These are phyloP conservation scores for pig (Sus scrofa) DNA, from an alignment of 2,113 vertebrate genomes.

Conservation along the genomic window DNA sequence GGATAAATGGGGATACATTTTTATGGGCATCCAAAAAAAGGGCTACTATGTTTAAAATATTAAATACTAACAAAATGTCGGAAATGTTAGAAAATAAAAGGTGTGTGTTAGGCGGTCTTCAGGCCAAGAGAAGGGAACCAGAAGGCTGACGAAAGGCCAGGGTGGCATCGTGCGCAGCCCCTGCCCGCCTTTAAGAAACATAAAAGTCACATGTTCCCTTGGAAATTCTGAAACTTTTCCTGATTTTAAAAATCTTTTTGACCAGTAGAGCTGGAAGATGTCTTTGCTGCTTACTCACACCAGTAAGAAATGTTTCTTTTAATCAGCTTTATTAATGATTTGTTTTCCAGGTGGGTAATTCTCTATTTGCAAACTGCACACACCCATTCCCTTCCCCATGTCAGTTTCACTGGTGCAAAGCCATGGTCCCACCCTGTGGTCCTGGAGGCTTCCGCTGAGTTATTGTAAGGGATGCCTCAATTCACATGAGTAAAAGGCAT, in stretches of 20 bases:
- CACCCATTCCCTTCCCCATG: background rate
- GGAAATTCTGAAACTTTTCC: constrained; percentile 36
- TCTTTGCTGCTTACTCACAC: constrained; percentile 21
- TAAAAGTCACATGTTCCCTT: background rate
- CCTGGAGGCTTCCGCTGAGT: background rate
- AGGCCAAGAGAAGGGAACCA: background rate
- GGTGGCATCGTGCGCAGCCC: background rate
- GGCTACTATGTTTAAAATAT: background rate
- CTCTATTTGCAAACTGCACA: background rate
- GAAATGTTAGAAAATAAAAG: constrained; percentile 32
- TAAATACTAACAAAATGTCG: constrained; percentile 13
- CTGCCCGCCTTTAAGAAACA: background rate
- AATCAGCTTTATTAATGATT: constrained; percentile 2
- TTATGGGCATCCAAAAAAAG: background rate
- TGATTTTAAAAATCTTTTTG: constrained; percentile 3
- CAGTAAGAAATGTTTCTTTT: background rate
- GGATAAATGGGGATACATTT: background rate
- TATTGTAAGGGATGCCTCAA: background rate
- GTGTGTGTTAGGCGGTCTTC: background rate
- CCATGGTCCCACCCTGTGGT: background rate
- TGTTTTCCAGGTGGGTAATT: constrained; percentile 11
- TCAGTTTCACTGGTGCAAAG: background rate
- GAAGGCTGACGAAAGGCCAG: constrained; percentile 2
- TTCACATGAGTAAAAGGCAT: background rate
- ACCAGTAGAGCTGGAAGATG: background rate